These are phyloP conservation scores for Agrypnus murinus DNA, from an alignment of 2,888 invertebrate genomes.

Conservation along the genomic window DNA sequence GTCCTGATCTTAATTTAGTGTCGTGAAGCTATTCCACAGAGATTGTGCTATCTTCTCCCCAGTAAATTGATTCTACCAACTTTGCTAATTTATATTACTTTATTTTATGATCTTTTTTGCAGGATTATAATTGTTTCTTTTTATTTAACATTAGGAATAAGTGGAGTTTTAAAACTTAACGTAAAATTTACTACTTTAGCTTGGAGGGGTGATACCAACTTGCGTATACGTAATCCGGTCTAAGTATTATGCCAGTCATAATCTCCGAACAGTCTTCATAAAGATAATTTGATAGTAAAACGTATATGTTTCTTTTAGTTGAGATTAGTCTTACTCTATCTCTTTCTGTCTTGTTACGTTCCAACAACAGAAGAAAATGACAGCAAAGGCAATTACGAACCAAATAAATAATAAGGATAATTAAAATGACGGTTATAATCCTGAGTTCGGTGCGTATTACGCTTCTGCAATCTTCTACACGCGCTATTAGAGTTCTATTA, in stretches of 20 bases:
- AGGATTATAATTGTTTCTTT: conserved; percentile 24
- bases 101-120: conserved; percentile 49
- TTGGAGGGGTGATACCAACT: conserved; percentile 3
- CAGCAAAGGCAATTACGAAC: conserved; percentile 32
- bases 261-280: conserved; percentile 27
- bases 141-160: conserved; percentile 1
- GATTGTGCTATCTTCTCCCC: conserved; percentile 41
- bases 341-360: not conserved
- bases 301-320: conserved; percentile 37
- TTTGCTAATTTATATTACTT: conserved; percentile 50
- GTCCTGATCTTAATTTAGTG: conserved; percentile 48
- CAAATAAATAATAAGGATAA: conserved; percentile 50
- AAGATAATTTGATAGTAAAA: conserved; percentile 43
- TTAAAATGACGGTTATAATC: conserved; percentile 50
- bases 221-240: conserved; percentile 17
- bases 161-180: conserved; percentile 1
- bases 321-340: conserved; percentile 18
- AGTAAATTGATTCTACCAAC: conserved; percentile 40
- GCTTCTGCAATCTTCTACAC: conserved; percentile 49
- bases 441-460: conserved; percentile 47
- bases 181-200: conserved; percentile 28
- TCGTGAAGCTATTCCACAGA: conserved; percentile 33
- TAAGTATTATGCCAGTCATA: conserved; percentile 33
- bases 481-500: conserved; percentile 57
- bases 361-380: conserved; percentile 11